phyloP scores from a whole-genome alignment of 1,140 invertebrate genomes.

The Trachymyrmex septentrionalis region DNA sequence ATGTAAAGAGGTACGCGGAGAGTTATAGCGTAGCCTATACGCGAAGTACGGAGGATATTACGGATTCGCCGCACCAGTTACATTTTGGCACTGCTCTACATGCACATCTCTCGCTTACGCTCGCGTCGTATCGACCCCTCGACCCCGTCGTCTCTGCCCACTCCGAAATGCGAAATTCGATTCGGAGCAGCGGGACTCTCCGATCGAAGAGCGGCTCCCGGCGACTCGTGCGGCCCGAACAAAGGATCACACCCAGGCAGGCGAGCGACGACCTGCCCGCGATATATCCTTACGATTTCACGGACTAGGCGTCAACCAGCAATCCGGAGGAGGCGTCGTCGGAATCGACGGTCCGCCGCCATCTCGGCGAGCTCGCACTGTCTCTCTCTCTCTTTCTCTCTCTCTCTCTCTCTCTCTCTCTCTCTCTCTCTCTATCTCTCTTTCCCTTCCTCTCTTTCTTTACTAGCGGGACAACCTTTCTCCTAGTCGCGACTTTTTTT shows the following conservation, averaged over 20 bases:
- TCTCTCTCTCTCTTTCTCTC: slow-evolving; percentile 19
- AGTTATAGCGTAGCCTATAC: not conserved
- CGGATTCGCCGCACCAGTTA: slow-evolving; percentile 51
- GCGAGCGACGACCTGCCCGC: not conserved
- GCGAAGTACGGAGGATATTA: slow-evolving; percentile 16
- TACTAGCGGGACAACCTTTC: not conserved
- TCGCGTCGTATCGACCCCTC: slow-evolving; percentile 72
- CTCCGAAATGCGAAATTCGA: slow-evolving; percentile 54
- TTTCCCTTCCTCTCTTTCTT: not conserved
- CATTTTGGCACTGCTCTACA: slow-evolving; percentile 61
- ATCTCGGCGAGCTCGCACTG: slow-evolving; percentile 38
- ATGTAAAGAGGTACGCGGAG: not conserved
- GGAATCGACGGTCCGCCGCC: slow-evolving; percentile 60
- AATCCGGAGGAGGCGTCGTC: slow-evolving; percentile 50
- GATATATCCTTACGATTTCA: slow-evolving; percentile 59
- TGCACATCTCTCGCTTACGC: slow-evolving; percentile 50
- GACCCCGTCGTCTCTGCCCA: slow-evolving; percentile 67
- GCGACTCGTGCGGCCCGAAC: not conserved
- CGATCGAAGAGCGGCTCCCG: slow-evolving; percentile 29
- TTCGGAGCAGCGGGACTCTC: slow-evolving; percentile 28
- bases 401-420: not conserved
- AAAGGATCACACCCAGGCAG: slow-evolving; percentile 10
- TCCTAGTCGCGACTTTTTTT: slow-evolving; percentile 4
- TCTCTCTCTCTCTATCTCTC: not conserved
- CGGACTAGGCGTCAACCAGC: slow-evolving; percentile 69